Evolutionary conservation across 2,888 invertebrate species (phyloP).

Genomic region (Macrostomum cliftonense): DNA sequence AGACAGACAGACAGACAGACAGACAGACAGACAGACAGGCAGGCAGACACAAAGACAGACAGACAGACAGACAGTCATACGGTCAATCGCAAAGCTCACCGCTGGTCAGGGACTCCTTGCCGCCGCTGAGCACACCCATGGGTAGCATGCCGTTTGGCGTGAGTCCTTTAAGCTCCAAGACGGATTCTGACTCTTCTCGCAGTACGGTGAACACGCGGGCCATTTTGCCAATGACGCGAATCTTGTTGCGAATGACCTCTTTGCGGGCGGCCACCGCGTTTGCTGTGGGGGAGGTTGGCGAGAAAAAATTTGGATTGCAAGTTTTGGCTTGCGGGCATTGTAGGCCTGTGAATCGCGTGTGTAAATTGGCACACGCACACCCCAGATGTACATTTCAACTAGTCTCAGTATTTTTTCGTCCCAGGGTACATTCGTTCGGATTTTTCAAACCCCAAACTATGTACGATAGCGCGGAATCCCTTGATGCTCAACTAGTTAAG

Average conservation of each 20-base stretch:
- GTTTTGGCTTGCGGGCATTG: too few species aligned
- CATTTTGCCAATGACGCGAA: slow-evolving; percentile 99
- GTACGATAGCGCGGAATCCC: too few species aligned
- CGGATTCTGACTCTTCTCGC: slow-evolving; percentile 97
- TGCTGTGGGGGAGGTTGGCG: not conserved
- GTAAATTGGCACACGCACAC: too few species aligned
- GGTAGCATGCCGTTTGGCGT: slow-evolving; percentile 95
- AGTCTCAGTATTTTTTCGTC: too few species aligned
- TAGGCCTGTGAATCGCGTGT: too few species aligned
- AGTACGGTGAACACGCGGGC: slow-evolving; percentile 96
- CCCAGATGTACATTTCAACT: too few species aligned
- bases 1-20: not conserved
- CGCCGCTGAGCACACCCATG: slow-evolving; percentile 83
- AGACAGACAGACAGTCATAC: too few species aligned
- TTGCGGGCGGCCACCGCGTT: slow-evolving; percentile 50
- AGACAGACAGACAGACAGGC: not conserved
- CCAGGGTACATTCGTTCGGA: too few species aligned
- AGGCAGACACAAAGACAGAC: too few species aligned
- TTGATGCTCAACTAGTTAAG: too few species aligned
- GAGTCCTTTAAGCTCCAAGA: slow-evolving; percentile 87
- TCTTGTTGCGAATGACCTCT: slow-evolving; percentile 98
- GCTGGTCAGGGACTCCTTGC: slow-evolving; percentile 82
- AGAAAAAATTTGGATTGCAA: too few species aligned
- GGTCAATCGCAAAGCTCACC: slow-evolving; percentile 41
- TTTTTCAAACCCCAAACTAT: too few species aligned